Evolutionary conservation across 2,113 vertebrate genomes (phyloP).

Genomic region (Eolophus roseicapilla): DNA sequence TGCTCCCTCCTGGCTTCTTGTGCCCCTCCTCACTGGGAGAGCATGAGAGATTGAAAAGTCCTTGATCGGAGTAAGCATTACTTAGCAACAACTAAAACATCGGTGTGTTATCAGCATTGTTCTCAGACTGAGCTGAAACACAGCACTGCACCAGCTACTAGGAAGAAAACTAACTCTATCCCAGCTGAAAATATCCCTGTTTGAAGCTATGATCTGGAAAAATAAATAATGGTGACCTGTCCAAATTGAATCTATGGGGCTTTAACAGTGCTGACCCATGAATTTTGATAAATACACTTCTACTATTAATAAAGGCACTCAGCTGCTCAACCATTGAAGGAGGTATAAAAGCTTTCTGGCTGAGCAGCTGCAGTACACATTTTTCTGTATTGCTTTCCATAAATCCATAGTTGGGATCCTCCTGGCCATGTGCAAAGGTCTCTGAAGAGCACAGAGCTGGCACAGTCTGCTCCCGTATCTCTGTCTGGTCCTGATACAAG

Average conservation of each 20-base stretch:
- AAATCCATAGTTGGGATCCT: constrained; percentile 34
- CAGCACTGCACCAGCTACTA: not conserved
- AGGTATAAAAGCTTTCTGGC: constrained; percentile 53
- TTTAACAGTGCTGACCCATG: constrained; percentile 46
- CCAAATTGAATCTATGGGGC: not conserved
- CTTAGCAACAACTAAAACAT: not conserved
- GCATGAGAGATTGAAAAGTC: not conserved
- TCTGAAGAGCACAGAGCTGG: not conserved
- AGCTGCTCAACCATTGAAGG: not conserved
- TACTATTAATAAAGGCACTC: constrained; percentile 51
- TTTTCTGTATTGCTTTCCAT: constrained; percentile 38
- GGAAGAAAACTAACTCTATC: not conserved
- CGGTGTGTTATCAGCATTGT: not conserved
- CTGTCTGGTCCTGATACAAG: not conserved
- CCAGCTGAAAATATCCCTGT: not conserved
- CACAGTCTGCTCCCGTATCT: not conserved
- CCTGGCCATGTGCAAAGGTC: not conserved
- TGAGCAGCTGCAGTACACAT: constrained; percentile 31
- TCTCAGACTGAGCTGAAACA: not conserved
- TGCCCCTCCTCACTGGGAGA: not conserved
- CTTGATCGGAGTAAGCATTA: not conserved
- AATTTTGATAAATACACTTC: constrained; percentile 34
- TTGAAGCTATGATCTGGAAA: not conserved
- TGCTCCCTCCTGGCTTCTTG: not conserved
- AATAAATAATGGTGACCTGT: constrained; percentile 8